phyloP scores from a whole-genome alignment of 2,888 invertebrate genomes.

The Emmelina monodactyla region DNA sequence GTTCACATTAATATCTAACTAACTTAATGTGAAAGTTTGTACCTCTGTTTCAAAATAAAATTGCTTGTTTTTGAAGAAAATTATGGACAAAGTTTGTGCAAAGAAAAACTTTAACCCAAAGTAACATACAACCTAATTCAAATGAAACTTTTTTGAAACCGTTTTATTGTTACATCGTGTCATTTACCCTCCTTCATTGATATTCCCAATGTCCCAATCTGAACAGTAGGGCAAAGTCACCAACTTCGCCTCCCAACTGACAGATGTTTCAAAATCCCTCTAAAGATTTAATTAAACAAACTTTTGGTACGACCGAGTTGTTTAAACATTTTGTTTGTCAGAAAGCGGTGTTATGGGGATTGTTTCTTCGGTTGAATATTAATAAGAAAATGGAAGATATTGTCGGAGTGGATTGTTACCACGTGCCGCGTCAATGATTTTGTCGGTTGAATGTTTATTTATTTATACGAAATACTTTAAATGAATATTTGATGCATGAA shows the following conservation, averaged over 20 bases:
- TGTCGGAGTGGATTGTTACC: background rate
- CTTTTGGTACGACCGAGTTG: conserved; percentile 25
- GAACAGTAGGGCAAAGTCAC: conserved; percentile 4
- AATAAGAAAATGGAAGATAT: background rate
- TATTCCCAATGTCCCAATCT: background rate
- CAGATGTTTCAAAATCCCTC: conserved; percentile 42
- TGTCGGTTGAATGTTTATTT: no score
- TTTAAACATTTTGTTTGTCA: conserved; percentile 27
- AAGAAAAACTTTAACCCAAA: no score
- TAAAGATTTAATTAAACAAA: conserved; percentile 45
- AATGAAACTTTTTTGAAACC: no score
- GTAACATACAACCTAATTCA: no score
- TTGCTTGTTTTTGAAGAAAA: no score
- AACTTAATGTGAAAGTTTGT: no score
- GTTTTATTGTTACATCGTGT: no score
- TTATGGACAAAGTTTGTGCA: no score
- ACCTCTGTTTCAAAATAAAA: no score
- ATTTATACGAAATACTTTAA: no score
- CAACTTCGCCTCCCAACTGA: conserved; percentile 17
- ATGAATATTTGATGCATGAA: background rate
- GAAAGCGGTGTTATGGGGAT: background rate
- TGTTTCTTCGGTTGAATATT: background rate
- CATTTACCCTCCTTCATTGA: conserved; percentile 1
- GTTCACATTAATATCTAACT: no score
- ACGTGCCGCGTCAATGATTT: conserved; percentile 16